Conservation (phyloP, 2,797 vertebrate genomes). For the Smutsia temminckii region DNA sequence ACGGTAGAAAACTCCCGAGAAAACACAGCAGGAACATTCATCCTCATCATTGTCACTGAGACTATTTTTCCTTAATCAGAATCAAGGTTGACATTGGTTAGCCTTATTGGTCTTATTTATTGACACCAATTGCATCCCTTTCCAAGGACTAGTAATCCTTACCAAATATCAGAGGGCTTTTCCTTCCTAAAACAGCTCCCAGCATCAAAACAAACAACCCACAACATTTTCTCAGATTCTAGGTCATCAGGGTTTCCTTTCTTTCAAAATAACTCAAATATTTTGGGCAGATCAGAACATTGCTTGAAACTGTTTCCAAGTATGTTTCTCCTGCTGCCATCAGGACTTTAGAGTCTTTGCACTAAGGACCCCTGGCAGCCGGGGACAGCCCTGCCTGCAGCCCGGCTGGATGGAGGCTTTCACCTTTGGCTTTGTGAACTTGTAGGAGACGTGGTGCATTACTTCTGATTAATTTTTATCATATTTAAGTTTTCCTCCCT, state of each 20-base stretch:
- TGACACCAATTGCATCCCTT: neutral
- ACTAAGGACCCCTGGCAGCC: neutral
- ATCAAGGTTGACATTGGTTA: neutral
- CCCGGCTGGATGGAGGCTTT: neutral
- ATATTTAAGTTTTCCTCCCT: neutral
- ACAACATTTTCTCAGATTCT: neutral
- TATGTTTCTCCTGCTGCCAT: neutral
- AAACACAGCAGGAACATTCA: neutral
- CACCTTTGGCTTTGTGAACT: neutral
- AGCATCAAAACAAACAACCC: neutral
- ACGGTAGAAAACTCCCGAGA: neutral
- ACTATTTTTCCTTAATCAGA: neutral
- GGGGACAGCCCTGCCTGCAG: neutral
- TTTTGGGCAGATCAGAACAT: neutral
- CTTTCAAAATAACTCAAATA: neutral
- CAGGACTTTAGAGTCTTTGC: neutral
- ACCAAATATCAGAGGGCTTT: neutral
- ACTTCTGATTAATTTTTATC: neutral
- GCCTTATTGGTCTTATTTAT: neutral
- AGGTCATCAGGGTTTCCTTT: neutral
- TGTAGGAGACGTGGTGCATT: neutral
- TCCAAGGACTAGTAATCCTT: neutral
- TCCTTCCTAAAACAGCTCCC: neutral
- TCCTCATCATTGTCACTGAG: neutral
- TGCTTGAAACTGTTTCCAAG: neutral